Evolutionary conservation across 2,113 vertebrate species (phyloP).

Genomic region (Lophotis ruficrista): DNA sequence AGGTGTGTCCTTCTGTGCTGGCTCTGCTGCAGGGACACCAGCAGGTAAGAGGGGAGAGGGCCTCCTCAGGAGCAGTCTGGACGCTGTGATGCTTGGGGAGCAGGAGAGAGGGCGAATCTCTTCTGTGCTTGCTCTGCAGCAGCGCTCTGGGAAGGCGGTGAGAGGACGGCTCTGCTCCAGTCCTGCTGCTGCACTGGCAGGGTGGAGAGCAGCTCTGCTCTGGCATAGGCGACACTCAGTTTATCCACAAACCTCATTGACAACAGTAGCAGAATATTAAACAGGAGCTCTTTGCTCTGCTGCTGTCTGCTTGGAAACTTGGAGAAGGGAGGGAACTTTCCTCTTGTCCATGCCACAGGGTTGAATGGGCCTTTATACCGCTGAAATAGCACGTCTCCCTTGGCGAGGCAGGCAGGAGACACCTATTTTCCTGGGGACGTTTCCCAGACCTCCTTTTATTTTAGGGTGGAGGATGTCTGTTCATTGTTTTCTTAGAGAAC

Average conservation of each 20-base stretch:
- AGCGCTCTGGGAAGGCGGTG: not conserved
- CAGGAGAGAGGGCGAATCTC: not conserved
- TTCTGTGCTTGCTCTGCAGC: not conserved
- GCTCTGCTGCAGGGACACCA: not conserved
- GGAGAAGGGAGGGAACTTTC: conserved; percentile 28
- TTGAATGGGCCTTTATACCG: conserved; percentile 26
- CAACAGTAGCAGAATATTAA: conserved; percentile 57
- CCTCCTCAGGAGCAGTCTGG: not conserved
- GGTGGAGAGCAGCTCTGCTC: conserved; percentile 20
- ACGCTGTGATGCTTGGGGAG: not conserved
- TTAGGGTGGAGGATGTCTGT: not conserved
- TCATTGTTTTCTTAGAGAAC: not conserved
- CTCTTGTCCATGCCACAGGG: not conserved
- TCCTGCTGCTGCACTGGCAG: not conserved
- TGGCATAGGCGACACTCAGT: not conserved
- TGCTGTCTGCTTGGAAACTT: conserved; percentile 47
- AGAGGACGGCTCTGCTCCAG: not conserved
- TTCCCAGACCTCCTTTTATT: conserved; percentile 8
- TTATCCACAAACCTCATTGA: conserved; percentile 46
- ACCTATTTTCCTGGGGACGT: not conserved
- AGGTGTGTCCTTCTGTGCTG: not conserved
- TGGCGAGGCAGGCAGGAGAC: not conserved
- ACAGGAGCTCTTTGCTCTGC: conserved; percentile 16
- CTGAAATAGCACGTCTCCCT: not conserved
- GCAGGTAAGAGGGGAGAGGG: not conserved